Conservation (phyloP, 2,888 invertebrate genomes). For the Caenorhabditis sinica region DNA sequence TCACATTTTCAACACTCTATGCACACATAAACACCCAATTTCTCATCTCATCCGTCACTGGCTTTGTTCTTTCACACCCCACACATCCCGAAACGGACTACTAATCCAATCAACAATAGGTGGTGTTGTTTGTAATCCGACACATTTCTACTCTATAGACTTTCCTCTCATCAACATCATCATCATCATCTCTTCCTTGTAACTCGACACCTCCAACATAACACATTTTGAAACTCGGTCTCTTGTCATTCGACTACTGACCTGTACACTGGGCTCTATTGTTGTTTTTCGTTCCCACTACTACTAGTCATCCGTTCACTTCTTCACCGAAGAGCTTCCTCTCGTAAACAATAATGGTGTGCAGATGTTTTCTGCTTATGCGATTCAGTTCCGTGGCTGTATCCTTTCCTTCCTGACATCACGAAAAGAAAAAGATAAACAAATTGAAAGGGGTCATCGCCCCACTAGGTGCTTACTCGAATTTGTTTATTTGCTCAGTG, state of each 20-base stretch:
- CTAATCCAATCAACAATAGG: conserved; percentile 50
- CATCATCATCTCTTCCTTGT: conserved; percentile 7
- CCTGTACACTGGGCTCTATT: conserved; percentile 28
- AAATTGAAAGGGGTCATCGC: conserved; percentile 22
- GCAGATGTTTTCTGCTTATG: conserved; percentile 46
- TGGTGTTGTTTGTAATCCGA: conserved; percentile 41
- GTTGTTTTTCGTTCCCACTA: neutral
- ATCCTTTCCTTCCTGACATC: conserved; percentile 33
- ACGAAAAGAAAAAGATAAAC: conserved; percentile 51
- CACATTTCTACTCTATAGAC: conserved; percentile 26
- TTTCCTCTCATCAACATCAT: neutral
- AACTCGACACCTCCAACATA: conserved; percentile 36
- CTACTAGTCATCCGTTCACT: neutral
- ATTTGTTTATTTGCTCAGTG: conserved; percentile 51
- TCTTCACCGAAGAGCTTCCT: conserved; percentile 2
- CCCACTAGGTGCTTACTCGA: conserved; percentile 8
- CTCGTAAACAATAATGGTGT: conserved; percentile 57
- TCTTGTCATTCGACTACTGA: conserved; percentile 34
- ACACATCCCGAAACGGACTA: neutral
- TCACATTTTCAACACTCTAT: too few species aligned
- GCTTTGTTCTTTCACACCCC: neutral
- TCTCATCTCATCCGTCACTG: conserved; percentile 4
- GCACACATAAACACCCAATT: too few species aligned
- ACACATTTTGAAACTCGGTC: conserved; percentile 31
- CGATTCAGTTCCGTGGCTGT: conserved; percentile 7